Evolutionary conservation across 2,888 invertebrate genomes (phyloP).

Genomic region (Eilema griseolum): DNA sequence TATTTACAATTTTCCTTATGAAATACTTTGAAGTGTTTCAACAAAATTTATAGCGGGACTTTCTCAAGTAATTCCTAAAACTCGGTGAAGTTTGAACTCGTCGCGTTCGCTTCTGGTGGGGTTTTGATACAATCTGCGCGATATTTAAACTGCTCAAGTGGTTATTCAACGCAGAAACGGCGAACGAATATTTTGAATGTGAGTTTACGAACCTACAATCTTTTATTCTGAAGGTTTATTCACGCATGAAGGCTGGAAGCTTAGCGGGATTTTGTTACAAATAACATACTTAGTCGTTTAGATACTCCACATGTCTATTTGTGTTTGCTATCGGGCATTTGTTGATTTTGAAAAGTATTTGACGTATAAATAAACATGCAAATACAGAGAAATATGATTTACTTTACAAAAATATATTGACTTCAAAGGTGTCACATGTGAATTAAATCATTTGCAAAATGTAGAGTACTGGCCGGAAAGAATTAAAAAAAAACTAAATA

Average conservation of each 20-base stretch:
- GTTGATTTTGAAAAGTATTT: too few species aligned
- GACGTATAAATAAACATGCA: too few species aligned
- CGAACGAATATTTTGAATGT: conserved; percentile 35
- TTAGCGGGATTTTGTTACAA: background rate
- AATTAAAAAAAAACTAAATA: too few species aligned
- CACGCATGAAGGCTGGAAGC: background rate
- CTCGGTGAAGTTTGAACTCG: conserved; percentile 49
- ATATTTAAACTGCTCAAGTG: conserved; percentile 47
- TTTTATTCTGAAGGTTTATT: conserved; percentile 9
- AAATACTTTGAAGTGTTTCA: conserved; percentile 73
- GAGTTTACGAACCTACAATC: conserved; percentile 24
- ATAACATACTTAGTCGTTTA: background rate
- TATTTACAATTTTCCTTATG: conserved; percentile 78
- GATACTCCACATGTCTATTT: too few species aligned
- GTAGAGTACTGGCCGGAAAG: too few species aligned
- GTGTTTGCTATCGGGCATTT: too few species aligned
- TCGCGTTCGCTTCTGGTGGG: conserved; percentile 45
- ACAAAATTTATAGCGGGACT: conserved; percentile 74
- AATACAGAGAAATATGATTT: too few species aligned
- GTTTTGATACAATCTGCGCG: conserved; percentile 52
- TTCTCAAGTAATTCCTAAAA: conserved; percentile 68
- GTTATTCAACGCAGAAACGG: conserved; percentile 33
- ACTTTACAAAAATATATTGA: too few species aligned
- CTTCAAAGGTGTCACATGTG: too few species aligned
- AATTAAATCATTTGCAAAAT: too few species aligned